These are phyloP conservation scores for Holacanthella duospinosa DNA, from an alignment of 2,888 invertebrate genomes.

Conservation along the genomic window DNA sequence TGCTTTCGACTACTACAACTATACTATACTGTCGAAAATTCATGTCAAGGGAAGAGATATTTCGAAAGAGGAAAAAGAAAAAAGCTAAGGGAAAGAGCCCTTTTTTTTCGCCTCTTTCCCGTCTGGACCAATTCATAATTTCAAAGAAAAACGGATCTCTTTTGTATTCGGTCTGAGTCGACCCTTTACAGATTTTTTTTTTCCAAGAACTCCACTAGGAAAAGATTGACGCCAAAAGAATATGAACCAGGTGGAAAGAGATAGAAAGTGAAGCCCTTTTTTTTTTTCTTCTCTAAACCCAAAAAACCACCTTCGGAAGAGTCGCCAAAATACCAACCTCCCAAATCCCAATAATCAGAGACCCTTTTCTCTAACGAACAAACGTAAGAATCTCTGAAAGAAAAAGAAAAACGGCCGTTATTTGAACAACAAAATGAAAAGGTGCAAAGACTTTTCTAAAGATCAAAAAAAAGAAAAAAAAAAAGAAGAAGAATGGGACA, in stretches of 20 bases:
- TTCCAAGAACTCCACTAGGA: neutral
- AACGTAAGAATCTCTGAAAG: neutral
- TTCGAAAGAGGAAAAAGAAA: neutral
- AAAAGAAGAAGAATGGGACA: neutral
- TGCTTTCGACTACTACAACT: no score
- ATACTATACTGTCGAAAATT: no score
- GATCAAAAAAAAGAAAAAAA: neutral
- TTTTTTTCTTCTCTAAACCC: neutral
- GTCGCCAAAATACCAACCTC: neutral
- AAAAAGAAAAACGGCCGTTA: constrained; percentile 6
- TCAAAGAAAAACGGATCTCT: neutral
- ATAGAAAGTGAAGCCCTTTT: neutral
- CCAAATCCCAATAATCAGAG: neutral
- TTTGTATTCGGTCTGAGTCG: neutral
- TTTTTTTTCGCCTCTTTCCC: neutral
- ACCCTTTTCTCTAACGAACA: neutral
- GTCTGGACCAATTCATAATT: neutral
- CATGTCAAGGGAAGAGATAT: neutral
- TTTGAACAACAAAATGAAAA: constrained; percentile 1
- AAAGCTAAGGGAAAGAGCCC: neutral
- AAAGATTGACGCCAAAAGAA: neutral
- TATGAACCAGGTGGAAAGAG: neutral
- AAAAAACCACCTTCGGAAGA: neutral
- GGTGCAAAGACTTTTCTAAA: no score
- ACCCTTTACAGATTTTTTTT: no score